Base-by-base conservation (phyloP, 2,113 vertebrate species). In the Paramormyrops kingsleyae region DNA sequence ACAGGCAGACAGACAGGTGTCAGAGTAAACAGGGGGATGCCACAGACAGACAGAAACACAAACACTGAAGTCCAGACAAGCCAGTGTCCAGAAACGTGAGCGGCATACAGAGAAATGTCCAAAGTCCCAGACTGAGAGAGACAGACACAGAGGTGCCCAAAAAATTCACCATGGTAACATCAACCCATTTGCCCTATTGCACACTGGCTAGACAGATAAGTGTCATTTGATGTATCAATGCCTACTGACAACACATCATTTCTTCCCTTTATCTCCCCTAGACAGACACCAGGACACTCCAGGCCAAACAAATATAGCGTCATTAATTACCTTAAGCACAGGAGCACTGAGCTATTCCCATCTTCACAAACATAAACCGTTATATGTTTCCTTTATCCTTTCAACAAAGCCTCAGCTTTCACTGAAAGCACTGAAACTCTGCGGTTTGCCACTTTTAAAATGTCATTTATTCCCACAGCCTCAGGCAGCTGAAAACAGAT, bases 291-390 rank as follows among this genome's bases (percentile, higher is more conserved):
- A 84, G 21, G 42, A 84, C 21, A 24, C 44, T 84, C 3, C 80
- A 21, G 21, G 44, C 35, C 42, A 8, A 46, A 80, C 70, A 19
- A 39, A 15, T 42, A 42, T 12, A 70, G 10, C 15, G 4, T 42
- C 31, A 80, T 80, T 80, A 80, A 42, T 80, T 80, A 80, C 74
- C 74, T 80, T 80, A 42, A 80, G 15, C 70, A 77, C 70, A 7
- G 70, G 15, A 39, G 70, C 17, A 19, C 35, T 77, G 35, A 77
- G 35, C 35, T 80, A 19, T 80, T 42, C 74, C 35, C 35, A 39
- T 42, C 74, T 39, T 39, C 39, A 84, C 44, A 44, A n/a, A 49
- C 90, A 93, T 94, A 90, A 95, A 94, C 94, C 88, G 93, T 21
- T 49, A 62, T 42, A 66, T 0, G 21, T 17, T 66, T 62, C 19